Evolutionary conservation across 2,113 vertebrate genomes (phyloP).

Genomic region (Corythornis vintsioides): DNA sequence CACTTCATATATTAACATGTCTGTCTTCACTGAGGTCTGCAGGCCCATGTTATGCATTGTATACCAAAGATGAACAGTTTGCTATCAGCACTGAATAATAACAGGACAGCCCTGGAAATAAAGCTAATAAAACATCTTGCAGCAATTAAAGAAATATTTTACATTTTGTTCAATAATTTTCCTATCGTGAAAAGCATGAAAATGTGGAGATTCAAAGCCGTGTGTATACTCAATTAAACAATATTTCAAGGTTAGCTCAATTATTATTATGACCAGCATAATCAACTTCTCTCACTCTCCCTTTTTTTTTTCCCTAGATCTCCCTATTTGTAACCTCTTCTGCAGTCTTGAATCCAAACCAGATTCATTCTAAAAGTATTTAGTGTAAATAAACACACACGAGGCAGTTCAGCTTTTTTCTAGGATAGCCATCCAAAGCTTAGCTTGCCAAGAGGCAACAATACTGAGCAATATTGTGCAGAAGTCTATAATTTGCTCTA

Average conservation of each 20-base stretch:
- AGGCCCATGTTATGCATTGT: rapidly evolving
- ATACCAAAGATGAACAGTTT: not conserved
- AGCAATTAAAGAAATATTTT: not conserved
- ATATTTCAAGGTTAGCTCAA: not conserved
- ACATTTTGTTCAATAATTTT: not conserved
- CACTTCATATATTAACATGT: not conserved
- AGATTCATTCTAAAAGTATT: not conserved
- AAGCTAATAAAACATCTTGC: not conserved
- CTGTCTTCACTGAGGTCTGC: not conserved
- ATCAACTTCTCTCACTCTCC: not conserved
- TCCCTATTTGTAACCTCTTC: not conserved
- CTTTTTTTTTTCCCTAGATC: not conserved
- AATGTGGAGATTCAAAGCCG: not conserved
- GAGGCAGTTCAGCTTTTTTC: not conserved
- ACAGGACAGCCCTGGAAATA: not conserved
- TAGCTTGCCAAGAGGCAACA: conserved; percentile 32
- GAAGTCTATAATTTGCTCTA: conserved; percentile 42
- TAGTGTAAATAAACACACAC: not conserved
- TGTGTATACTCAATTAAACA: not conserved
- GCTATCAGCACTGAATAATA: not conserved
- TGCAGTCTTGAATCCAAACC: not conserved
- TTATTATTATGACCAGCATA: not conserved
- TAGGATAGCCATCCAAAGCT: not conserved
- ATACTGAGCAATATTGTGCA: not conserved
- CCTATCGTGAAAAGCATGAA: not conserved